Base-by-base conservation (phyloP, 2,888 invertebrate species). In the Rhingia campestris region DNA sequence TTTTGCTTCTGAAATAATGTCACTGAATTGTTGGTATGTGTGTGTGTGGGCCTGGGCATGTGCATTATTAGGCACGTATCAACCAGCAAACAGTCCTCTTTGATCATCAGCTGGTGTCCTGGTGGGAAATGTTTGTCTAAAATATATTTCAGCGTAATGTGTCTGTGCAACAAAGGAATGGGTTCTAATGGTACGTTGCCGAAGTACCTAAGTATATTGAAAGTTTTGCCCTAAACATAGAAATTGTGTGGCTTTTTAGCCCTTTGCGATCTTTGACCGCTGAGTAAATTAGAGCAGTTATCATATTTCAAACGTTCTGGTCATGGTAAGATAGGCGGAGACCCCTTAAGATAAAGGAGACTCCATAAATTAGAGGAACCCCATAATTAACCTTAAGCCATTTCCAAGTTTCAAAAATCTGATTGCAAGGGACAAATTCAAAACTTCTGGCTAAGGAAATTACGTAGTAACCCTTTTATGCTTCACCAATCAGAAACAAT, bases 101-200 rank as follows among this genome's bases (percentile, higher is more conserved):
- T 84, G 74, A 79, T 84, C 74, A 79, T 79, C 74, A 79, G 64
- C 79, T 84, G 77, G 64, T 76, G 14, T 41, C 67, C 61, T n/a
- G 63, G 54, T 61, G 43, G 51, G 64, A 74, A 63, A 73, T 61
- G 35, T 58, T 81, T 7, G 69, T 35, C 12, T 66, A 22, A 59
- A 64, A 45, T 72, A 7, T 6, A 49, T 56, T 30, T 54, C 59
- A 53, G 22, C n/a, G 6, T 59, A 67, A 49, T 39, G 49, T 66
- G 53, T 59, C 43, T 37, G 14, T 7, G 6, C 33, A 37, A 7
- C 41, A 43, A 6, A 14, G 47, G 39, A 14, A 5, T 35, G 12
- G 41, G 51, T 33, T 45, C 12, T 69, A 74, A 74, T 64, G 47
- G 58, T 54, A 79, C n/a, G 12, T 69, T 84, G 7, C 58, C 54